Evolutionary conservation across 2,113 vertebrate genomes (phyloP), one percentile per base, ranked within the genome.

Genomic region (Ailuropoda melanoleuca): DNA sequence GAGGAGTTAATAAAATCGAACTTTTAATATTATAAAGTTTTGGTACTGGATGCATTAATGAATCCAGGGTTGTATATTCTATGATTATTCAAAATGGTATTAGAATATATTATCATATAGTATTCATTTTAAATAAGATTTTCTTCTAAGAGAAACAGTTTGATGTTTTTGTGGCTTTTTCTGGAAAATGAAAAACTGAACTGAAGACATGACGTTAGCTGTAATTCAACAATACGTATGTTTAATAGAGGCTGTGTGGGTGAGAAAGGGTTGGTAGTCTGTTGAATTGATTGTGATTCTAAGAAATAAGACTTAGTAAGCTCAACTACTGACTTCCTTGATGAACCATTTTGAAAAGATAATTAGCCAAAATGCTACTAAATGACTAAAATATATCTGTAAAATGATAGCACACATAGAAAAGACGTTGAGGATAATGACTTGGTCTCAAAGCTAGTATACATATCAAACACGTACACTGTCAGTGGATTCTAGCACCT

Each of bases 101-200:
- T 75, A 90, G 68, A 87, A 39, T 46, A 84, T 34, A 60, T 86
- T 87, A 86, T 92, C 39, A 72, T 72, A 60, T 43, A 2, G 15
- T 84, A 43, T 89, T 87, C 39, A 74, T 82, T 96, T 96, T 48
- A 88, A 95, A 92, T 92, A 84, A 84, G 80, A 75, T 81, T 81
- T 95, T 84, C 53, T 90, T 88, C 64, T 14, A 84, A 90, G 37
- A 90, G 11, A 92, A 84, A 88, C 7, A 53, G n/a, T 39, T 94
- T 95, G 43, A 95, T 81, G 74, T 62, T 89, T 89, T 90, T 77
- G 43, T 83, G 13, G 37, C 26, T 85, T 91, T 48, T 94, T 75
- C 43, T 68, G n/a, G 81, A 83, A 70, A 91, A 75, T 64, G 26
- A 77, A 96, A 70, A 87, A 74, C 29, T 77, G 81, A 95, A 50